Evolutionary conservation across 2,113 vertebrate species (phyloP).

Genomic region (Cepphus grylle): DNA sequence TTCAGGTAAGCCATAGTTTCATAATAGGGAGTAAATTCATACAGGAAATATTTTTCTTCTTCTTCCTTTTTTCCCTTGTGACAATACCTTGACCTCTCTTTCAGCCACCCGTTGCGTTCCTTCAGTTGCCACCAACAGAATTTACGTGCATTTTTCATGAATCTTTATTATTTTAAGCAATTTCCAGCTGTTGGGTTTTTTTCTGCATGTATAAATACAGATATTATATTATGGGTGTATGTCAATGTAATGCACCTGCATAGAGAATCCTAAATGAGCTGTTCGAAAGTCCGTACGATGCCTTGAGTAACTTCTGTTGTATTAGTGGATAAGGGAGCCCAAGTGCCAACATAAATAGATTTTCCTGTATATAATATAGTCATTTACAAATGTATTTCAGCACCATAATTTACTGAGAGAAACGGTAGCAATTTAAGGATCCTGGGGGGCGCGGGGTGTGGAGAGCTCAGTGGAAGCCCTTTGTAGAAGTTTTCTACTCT

Average conservation of each 20-base stretch:
- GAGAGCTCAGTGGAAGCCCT: conserved; percentile 17
- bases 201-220: neutral
- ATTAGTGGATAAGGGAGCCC: neutral
- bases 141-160: neutral
- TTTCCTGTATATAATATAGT: conserved; percentile 41
- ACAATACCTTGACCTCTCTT: neutral
- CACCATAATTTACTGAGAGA: conserved; percentile 56
- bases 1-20: neutral
- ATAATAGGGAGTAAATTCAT: neutral
- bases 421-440: conserved; percentile 57
- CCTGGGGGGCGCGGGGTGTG: neutral
- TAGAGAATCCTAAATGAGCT: neutral
- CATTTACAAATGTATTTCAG: conserved; percentile 50
- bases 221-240: neutral
- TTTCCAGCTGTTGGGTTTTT: neutral
- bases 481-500: conserved; percentile 12
- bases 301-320: neutral
- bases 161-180: neutral
- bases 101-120: neutral
- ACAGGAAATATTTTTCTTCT: neutral
- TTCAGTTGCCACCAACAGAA: neutral
- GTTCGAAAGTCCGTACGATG: neutral
- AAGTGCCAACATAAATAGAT: neutral
- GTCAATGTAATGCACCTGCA: neutral
- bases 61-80: neutral